Evolutionary conservation across 2,888 invertebrate genomes (phyloP), one percentile per base, ranked within the genome.

Genomic region (Syrphus vitripennis): DNA sequence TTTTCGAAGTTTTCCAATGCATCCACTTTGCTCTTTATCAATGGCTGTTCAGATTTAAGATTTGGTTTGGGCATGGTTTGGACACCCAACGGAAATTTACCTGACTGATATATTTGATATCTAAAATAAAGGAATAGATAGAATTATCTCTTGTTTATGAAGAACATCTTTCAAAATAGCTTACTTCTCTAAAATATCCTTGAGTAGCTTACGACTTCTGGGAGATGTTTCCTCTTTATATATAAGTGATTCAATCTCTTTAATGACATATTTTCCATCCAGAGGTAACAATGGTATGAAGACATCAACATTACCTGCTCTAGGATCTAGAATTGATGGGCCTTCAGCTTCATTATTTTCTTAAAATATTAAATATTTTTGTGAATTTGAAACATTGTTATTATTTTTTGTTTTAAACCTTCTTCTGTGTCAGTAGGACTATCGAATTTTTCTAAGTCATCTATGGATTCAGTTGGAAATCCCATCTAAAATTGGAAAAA

Each of bases 281-380:
- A 97, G 95, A 9, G 94, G 94, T 69, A 97, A 92, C 88, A 95
- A 94, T 0, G 95, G 94, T 87, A 97, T 94, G 59, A 93, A 93
- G 4, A 97, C 97, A 92, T 97, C 94, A 0, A 97, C 96, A 72
- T 94, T 94, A 0, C 97, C 97, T 2, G 97, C 97, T 59, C 97
- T 93, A 0, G 97, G 97, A 93, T 97, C 97, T 21, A 95, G 90
- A n/a, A 24, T 16, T 53, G 50, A 78, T 37, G 61, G 24, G 0
- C 21, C 57, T 77, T 59, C 2, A 4, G 67, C 4, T 21, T 69
- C 74, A 7, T 37, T 74, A n/a, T 34, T 71, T 80, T 80, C 67
- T 16, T 19, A 63, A 70, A 55, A 7, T n/a, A n/a, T 50, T 50
- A 2, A n/a, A 50, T 3, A 24, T 6, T 26, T 21, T 10, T 48